Percentiles rank a stretch among this genome's conserved stretches.
phyloP scores from a whole-genome alignment of 1,140 invertebrate genomes.

The Platyura marginata region DNA sequence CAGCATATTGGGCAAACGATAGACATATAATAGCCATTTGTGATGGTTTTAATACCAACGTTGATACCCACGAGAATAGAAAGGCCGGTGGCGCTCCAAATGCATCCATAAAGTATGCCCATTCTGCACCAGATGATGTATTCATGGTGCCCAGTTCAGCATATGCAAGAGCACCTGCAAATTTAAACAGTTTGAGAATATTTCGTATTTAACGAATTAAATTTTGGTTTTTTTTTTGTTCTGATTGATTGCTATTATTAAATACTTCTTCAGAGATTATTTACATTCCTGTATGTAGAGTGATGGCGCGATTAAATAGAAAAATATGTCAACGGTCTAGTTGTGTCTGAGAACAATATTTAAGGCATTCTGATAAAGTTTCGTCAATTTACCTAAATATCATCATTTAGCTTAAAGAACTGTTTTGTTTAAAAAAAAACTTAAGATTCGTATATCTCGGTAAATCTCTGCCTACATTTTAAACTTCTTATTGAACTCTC shows the following conservation, averaged over 20 bases:
- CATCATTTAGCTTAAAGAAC: too few relatives aligned
- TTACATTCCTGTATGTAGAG: too few relatives aligned
- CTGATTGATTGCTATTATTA: background rate
- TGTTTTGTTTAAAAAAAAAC: too few relatives aligned
- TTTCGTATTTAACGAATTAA: background rate
- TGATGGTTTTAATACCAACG: conserved; percentile 78
- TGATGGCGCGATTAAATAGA: too few relatives aligned
- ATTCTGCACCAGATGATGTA: conserved; percentile 82
- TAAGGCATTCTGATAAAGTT: too few relatives aligned
- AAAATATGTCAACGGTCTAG: too few relatives aligned
- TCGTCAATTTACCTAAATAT: too few relatives aligned
- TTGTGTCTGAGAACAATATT: too few relatives aligned
- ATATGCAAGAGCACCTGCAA: conserved; percentile 70
- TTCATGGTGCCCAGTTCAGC: conserved; percentile 87
- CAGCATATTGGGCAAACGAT: conserved; percentile 85
- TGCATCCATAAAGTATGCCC: conserved; percentile 81
- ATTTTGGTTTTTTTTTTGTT: background rate
- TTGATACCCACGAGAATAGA: conserved; percentile 81
- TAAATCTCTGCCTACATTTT: too few relatives aligned
- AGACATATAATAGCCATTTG: conserved; percentile 88
- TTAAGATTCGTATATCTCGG: too few relatives aligned
- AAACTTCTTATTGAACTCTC: too few relatives aligned
- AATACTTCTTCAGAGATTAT: background rate
- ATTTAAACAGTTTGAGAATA: background rate
- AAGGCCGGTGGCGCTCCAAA: conserved; percentile 79